Evolutionary conservation across 1,140 invertebrate species (phyloP), one percentile per base, ranked within the genome.

Genomic region (Meteorus sp.): DNA sequence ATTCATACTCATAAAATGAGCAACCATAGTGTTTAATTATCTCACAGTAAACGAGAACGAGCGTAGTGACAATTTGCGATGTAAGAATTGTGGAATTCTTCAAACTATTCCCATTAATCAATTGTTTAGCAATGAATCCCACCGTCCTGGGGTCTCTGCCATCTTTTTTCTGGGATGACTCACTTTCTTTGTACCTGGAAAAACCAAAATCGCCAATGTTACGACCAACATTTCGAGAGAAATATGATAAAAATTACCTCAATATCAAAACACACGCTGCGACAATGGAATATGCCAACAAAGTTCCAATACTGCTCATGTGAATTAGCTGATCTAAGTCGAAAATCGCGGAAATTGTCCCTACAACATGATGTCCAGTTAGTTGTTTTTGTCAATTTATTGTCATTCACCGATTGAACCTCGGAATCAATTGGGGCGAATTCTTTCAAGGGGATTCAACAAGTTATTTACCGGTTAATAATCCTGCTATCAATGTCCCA

Each of bases 221-320:
- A 94, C 79, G 0, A 94, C 89, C 72, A 88, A 92, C 9, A 86
- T 82, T 13, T 89, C 89, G 4, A 94, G n/a, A n/a, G n/a, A n/a
- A n/a, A n/a, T n/a, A 33, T 39, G 15, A 39, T 3, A 7, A 39
- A 33, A 65, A 55, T 73, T 81, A 88, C 80, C 86, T 79, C 44
- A 94, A 77, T 64, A 93, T 81, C 3, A 94, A 79, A 0, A 94
- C 89, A 72, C 88, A 92, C 9, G 86, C 82, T 13, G 89, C 89
- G 4, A 94, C 92, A 62, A 93, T 86, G 0, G 89, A 89, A 73
- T 94, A 94, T 11, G 92, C 91, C 53, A 93, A 71, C 2, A 94
- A 72, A 1, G 91, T 93, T 39, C 92, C 91, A 67, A 94, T 93
- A 9, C 89, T 91, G 89, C 94, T 91, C 89, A 94, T 92, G 60